Conservation (phyloP, 2,113 vertebrate species). For the Alaudala cheleensis region DNA sequence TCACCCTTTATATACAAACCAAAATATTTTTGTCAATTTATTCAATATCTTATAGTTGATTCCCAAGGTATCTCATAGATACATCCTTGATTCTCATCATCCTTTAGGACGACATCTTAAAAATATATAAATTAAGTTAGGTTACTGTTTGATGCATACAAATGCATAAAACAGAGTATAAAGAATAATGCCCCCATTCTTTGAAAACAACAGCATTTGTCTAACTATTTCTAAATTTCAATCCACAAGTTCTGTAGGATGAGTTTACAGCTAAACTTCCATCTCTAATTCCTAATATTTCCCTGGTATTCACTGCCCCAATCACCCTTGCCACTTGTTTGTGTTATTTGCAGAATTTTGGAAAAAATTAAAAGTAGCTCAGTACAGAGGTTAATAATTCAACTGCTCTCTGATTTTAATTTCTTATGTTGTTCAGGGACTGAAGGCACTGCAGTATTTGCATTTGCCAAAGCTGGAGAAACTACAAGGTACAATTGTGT, state of each 20-base stretch:
- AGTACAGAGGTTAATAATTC: neutral
- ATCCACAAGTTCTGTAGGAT: neutral
- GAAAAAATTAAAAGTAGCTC: neutral
- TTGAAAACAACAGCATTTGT: neutral
- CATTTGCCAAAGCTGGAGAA: neutral
- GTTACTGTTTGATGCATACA: neutral
- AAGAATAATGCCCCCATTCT: neutral
- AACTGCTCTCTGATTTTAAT: neutral
- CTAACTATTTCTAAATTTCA: neutral
- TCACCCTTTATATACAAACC: neutral
- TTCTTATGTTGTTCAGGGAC: neutral
- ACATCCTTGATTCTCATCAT: neutral
- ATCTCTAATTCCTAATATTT: neutral
- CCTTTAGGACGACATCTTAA: neutral
- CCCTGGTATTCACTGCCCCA: neutral
- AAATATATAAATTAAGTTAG: neutral
- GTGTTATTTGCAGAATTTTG: neutral
- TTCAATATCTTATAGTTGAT: constrained; percentile 5
- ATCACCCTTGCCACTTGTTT: neutral
- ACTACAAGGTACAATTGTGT: fast-evolving
- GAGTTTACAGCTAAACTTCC: neutral
- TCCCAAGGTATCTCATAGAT: neutral
- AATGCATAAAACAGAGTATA: neutral
- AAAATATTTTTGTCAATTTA: constrained; percentile 16
- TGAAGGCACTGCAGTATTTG: neutral